Evolutionary conservation across 1,140 invertebrate species (phyloP).

Genomic region (Drosophila mojavensis): DNA sequence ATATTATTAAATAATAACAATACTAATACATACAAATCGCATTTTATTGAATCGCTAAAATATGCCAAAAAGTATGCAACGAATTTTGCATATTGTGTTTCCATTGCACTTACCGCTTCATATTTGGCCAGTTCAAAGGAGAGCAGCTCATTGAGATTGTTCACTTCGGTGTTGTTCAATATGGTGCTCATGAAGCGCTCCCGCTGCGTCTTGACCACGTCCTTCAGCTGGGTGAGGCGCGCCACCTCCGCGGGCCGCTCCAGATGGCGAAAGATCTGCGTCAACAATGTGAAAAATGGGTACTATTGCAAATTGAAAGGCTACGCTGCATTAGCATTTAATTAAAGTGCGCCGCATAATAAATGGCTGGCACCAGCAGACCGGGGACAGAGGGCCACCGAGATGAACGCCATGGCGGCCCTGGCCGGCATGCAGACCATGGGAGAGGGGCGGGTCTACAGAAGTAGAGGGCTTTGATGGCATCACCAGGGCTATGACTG

Average conservation of each 20-base stretch:
- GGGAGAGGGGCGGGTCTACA: too few species aligned
- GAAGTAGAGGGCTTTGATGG: slow-evolving; percentile 12
- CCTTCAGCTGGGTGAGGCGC: slow-evolving; percentile 86
- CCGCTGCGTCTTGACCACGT: slow-evolving; percentile 84
- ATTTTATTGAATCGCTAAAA: too few species aligned
- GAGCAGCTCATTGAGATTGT: slow-evolving; percentile 86
- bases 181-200: slow-evolving; percentile 85
- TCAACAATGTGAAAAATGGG: slow-evolving; percentile 10
- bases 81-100: neutral
- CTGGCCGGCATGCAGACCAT: too few species aligned
- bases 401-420: neutral
- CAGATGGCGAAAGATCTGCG: slow-evolving; percentile 89
- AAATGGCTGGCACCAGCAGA: slow-evolving; percentile 6
- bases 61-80: slow-evolving; percentile 6
- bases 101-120: slow-evolving; percentile 84
- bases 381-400: neutral
- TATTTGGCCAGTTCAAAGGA: slow-evolving; percentile 86
- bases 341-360: slow-evolving; percentile 44
- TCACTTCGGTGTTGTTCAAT: slow-evolving; percentile 86
- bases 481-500: slow-evolving; percentile 15
- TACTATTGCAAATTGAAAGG: slow-evolving; percentile 29
- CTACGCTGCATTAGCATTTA: slow-evolving; percentile 40
- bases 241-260: slow-evolving; percentile 89
- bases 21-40: too few species aligned
- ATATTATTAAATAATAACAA: too few species aligned